Conservation (phyloP, 2,113 vertebrate genomes). For the Aphelocoma coerulescens region DNA sequence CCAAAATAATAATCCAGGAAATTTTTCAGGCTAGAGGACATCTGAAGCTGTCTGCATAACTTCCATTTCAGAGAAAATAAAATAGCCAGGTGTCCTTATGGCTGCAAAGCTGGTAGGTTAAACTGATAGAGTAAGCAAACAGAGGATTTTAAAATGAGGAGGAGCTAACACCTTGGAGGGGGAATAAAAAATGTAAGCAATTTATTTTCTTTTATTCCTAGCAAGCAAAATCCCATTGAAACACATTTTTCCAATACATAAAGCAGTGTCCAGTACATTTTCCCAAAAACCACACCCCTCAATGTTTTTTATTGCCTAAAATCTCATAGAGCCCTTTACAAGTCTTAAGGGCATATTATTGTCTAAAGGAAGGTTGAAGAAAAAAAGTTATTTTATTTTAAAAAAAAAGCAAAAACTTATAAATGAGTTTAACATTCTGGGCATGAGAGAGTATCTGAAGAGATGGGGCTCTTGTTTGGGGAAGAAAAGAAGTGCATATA, state of each 20-base stretch:
- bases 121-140: rapidly evolving
- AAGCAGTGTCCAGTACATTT: neutral
- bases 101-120: neutral
- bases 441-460: neutral
- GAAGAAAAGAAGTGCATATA: neutral
- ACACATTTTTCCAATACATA: neutral
- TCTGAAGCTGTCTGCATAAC: neutral
- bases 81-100: neutral
- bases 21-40: neutral
- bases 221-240: neutral
- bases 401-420: neutral
- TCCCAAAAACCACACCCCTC: neutral
- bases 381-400: neutral
- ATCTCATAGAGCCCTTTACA: neutral
- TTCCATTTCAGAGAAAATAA: neutral
- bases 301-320: neutral
- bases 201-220: neutral
- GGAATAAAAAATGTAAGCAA: neutral
- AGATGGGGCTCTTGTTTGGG: neutral
- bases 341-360: neutral
- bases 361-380: neutral
- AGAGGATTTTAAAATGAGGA: neutral
- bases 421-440: neutral
- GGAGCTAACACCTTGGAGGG: neutral
- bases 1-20: neutral